Evolutionary conservation across 2,797 vertebrate genomes (phyloP), one percentile per base, ranked within the genome.

Genomic region (Syngnathus rostellatus): DNA sequence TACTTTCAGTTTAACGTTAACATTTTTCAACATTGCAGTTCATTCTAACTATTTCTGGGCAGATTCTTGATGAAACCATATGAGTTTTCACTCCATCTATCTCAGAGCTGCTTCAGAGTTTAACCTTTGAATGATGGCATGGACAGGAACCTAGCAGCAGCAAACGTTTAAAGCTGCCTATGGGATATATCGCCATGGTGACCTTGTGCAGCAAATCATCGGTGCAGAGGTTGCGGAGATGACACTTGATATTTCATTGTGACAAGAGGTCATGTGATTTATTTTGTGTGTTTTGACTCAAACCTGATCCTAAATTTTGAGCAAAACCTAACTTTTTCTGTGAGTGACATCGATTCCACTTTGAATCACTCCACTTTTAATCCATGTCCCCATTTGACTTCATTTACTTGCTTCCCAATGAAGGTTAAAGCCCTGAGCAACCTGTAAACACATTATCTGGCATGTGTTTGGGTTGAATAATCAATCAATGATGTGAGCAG

Each of bases 141-240:
- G 31, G 62, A 63, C 63, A 65, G 61, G 54, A 72, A 73, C 51
- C 65, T 58, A 66, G 70, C 70, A 68, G 68, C 59, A 65, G 65
- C 77, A 79, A 75, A 67, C 11, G 39, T 51, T 61, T 65, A 59
- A 72, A 69, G 73, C 67, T 58, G 16, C 45, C 67, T 68, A 67
- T 63, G 73, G 77, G 76, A 84, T 85, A 71, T 76, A 80, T 82
- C 62, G 64, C 61, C 11, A 5, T 25, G 12, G 0, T 77, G 80
- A 87, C 84, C 84, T 82, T 78, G 62, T 19, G 72, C 68, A 23
- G 17, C 71, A 81, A 84, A 85, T 87, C 75, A 85, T 68, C 64
- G 25, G 38, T 23, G 67, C 58, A 62, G 79, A 72, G 71, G 72
- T 74, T 76, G 73, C 37, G 12, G 37, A 68, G 73, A 69, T 69